Evolutionary conservation across 2,113 vertebrate genomes (phyloP).

Genomic region (Dinomys branickii): DNA sequence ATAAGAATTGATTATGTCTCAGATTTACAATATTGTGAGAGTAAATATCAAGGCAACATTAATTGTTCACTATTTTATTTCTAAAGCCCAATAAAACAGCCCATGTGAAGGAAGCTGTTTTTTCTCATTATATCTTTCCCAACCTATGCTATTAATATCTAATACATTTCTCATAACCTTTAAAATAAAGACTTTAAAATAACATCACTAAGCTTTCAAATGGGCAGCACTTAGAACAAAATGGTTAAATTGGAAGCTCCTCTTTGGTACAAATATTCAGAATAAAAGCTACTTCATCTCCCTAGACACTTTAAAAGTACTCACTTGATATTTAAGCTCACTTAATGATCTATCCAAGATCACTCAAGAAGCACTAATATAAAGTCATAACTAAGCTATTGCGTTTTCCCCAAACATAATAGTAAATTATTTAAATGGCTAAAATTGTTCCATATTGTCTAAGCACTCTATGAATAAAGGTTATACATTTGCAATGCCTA

Average conservation of each 20-base stretch:
- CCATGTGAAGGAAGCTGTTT: neutral
- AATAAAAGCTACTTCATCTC: neutral
- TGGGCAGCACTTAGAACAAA: conserved; percentile 8
- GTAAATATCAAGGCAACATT: neutral
- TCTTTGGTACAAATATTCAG: conserved; percentile 19
- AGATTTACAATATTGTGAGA: neutral
- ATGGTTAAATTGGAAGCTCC: neutral
- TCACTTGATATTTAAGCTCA: neutral
- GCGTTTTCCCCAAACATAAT: neutral
- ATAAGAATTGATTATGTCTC: neutral
- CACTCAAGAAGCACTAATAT: neutral
- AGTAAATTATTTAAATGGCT: neutral
- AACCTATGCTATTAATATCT: neutral
- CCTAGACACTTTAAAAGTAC: neutral
- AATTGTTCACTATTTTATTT: neutral
- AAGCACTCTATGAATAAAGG: neutral
- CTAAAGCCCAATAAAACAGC: neutral
- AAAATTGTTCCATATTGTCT: neutral
- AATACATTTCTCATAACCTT: conserved; percentile 15
- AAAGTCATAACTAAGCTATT: neutral
- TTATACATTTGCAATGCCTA: neutral
- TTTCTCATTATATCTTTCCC: neutral
- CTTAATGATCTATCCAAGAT: neutral
- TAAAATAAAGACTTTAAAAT: neutral
- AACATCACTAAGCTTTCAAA: neutral